Base-by-base conservation (phyloP, 1,140 invertebrate genomes). In the Meteorus sp. region DNA sequence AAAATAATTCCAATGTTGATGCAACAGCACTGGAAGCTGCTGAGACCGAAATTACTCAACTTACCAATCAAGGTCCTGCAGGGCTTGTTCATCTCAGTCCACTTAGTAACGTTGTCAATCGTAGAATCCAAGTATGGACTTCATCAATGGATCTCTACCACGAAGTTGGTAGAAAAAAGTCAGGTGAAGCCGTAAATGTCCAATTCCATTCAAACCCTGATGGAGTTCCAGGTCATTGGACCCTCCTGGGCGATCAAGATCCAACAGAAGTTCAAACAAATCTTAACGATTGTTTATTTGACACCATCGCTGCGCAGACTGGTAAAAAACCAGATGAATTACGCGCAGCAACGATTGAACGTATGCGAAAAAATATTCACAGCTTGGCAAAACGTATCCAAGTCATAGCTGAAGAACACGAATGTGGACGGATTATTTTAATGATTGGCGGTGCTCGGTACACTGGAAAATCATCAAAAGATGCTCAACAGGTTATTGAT, bases 381-480 rank as follows among this genome's bases (percentile, higher is more conserved):
- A 27, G 48, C 1, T 41, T 69, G 0, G 47, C 47, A 0, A 4
- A 45, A 6, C 37, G 54, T 2, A 55, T 71, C 1, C 44, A 64
- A 1, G n/a, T 52, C 1, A 52, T 64, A 4, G 7, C 60, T 3
- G 25, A 15, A 1, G 41, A 23, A 0, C 9, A 64, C 11, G 11
- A 56, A 15, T 60, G 55, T 11, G 53, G 57, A 0, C 5, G 20
- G 8, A 25, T 59, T 5, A 13, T 48, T 0, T 9, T 68, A 0
- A 59, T 72, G 58, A 48, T 64, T 0, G 70, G 72, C 1, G 70
- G 70, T 0, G 72, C 69, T 3, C 15, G 48, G 0, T 74, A 74
- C 27, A 11, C 0, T 1, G 70, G 71, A 1, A 37, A 1, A 1
- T 59, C 64, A 0, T 8, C 62, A 0, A 11, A 0, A 0, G 56